Evolutionary conservation across 2,888 invertebrate genomes (phyloP).

Genomic region (Mimachlamys varia): DNA sequence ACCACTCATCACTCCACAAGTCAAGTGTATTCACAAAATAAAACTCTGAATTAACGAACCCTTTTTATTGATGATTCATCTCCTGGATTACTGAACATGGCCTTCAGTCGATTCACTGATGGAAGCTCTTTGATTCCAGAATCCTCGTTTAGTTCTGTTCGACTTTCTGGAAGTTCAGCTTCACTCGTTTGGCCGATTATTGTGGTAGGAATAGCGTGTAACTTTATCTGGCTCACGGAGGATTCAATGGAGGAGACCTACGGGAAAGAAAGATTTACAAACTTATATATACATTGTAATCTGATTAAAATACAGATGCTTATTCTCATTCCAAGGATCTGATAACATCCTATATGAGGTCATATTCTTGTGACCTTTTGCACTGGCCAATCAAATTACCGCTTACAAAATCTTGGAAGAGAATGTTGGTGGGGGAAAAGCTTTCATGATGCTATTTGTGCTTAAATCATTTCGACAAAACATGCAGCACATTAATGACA

Average conservation of each 20-base stretch:
- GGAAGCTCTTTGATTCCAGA: conserved; percentile 70
- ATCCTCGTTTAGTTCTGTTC: conserved; percentile 71
- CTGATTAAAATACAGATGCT: no score
- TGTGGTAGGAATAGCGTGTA: conserved; percentile 55
- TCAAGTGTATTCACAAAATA: background rate
- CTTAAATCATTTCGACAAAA: no score
- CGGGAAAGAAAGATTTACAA: background rate
- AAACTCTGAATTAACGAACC: conserved; percentile 60
- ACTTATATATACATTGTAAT: no score
- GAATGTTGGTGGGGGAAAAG: no score
- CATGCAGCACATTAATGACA: no score
- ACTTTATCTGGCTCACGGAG: conserved; percentile 56
- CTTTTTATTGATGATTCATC: conserved; percentile 62
- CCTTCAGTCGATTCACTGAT: conserved; percentile 74
- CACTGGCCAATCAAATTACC: no score
- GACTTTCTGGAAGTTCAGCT: conserved; percentile 72
- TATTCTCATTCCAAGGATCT: no score
- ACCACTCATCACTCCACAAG: background rate
- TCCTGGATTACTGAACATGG: conserved; percentile 66
- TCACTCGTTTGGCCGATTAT: conserved; percentile 66
- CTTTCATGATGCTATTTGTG: no score
- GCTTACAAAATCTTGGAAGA: no score
- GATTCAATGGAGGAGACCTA: conserved; percentile 58
- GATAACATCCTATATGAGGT: no score
- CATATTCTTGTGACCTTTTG: no score